Evolutionary conservation across 2,888 invertebrate species (phyloP), one percentile per base, ranked within the genome.

Genomic region (Nemapogon koenigi): DNA sequence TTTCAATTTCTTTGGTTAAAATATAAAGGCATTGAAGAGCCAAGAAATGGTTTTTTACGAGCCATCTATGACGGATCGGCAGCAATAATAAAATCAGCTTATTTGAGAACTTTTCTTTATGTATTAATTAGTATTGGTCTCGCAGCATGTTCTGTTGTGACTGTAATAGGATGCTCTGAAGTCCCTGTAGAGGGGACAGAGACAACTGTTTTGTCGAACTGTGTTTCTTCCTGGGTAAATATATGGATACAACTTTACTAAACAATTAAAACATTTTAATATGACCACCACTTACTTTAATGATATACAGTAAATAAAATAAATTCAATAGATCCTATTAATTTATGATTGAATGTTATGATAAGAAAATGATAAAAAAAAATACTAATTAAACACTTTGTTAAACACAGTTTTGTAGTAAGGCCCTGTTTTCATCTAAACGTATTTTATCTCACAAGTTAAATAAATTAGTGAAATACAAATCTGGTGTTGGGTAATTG

Each of bases 1-100:
- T 87, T 87, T 43, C 86, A 89, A 52, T 88, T 87, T 48, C 52
- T 87, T 1, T 90, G 89, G 89, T 66, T 62, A 1, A 68, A 72
- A 45, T 63, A 63, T 38, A 63, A 58, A 46, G 72, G 81, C 11
- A 62, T 81, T n/a, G 69, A 78, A 11, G 79, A 81, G 42, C 88
- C 89, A 0, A 65, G 63, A 22, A 82, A 81, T 43, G 57, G 50
- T 43, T 51, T 81, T 6, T 52, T 88, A 2, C 66, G 79, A 30
- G 69, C 72, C 36, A 59, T 89, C 16, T 90, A 85, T 49, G 81
- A 83, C 35, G 62, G 81, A 17, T 89, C 89, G 1, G 65, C 81
- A 18, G 56, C 53, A 25, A 81, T 91, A 33, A 85, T 87, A 36
- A 81, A 80, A 52, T 88, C 83, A 43, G 82, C 86, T 10, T 57